Base-by-base conservation (phyloP, 2,888 invertebrate species). In the Alloplasta piceator region DNA sequence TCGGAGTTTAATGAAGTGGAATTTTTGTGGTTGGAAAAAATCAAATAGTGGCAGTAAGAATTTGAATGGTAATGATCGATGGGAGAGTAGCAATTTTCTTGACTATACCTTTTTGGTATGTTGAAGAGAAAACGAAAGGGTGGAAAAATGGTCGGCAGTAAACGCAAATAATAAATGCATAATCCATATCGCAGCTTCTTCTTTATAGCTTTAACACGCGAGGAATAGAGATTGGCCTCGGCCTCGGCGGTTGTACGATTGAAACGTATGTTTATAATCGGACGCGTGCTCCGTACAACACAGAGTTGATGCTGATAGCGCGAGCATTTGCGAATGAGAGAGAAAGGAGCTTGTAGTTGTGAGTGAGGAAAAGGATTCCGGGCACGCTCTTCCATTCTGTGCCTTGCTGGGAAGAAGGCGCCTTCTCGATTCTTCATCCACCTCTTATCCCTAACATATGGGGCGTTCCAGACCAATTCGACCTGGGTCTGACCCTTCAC, bases 261-360 rank as follows among this genome's bases (percentile, higher is more conserved):
- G 84, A 84, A 83, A 80, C 82, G 85, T 83, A 82, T 83, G 80
- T 76, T 26, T 80, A 72, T 67, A 80, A 80, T 76, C 76, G 48
- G 72, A 80, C 80, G 76, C 80, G 80, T 76, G 80, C 78, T 26
- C 26, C 72, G 72, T 75, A 67, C 46, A 64, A 72, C 58, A 43
- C 41, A 63, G 64, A 39, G 73, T 55, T 64, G 80, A 73, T 73
- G 58, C 63, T 80, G 72, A 77, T 80, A 77, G 68, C 61, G 80
- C 7, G 39, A 26, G 26, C 26, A 26, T 26, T 26, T 26, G 26
- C 26, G 26, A 26, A 26, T 2, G 26, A 26, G 26, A 26, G 26
- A 26, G 26, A 26, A 26, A 14, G 5, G 14, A 67, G 50, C 10
- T 4, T 52, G 63, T 50, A 48, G 76, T 56, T n/a, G 64, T 60